Conservation (phyloP, 2,113 vertebrate species). For the Eonycteris spelaea region DNA sequence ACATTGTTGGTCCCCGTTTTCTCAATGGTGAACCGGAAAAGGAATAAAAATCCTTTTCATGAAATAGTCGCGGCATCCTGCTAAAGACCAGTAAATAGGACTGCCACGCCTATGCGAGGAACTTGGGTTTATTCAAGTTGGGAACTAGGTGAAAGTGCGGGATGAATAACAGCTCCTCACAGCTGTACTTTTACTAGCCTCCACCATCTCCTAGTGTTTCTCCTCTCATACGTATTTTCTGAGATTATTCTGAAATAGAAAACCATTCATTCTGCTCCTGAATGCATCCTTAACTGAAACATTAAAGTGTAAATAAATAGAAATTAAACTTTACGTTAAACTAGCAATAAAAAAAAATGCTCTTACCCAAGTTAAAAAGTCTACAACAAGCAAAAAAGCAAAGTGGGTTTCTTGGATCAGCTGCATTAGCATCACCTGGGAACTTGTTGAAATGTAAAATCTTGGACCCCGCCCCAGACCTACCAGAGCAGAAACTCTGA, state of each 20-base stretch:
- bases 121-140: not conserved
- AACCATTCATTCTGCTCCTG: not conserved
- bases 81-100: not conserved
- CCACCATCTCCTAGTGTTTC: not conserved
- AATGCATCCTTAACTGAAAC: not conserved
- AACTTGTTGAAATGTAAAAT: conserved; percentile 26
- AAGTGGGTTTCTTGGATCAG: not conserved
- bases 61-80: not conserved
- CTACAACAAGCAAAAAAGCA: not conserved
- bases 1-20: not conserved
- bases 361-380: not conserved
- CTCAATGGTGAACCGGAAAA: not conserved
- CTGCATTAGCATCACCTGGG: not conserved
- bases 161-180: accelerated
- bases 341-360: not conserved
- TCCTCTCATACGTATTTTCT: not conserved
- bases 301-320: not conserved
- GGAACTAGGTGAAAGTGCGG: not conserved
- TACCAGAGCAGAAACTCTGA: not conserved
- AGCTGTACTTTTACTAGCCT: accelerated
- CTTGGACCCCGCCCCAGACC: not conserved
- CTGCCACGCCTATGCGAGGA: not conserved
- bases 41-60: not conserved
- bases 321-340: not conserved
- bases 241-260: not conserved